A percentile compares a stretch with the other conserved stretches of the same genome.
Conservation (phyloP, 2,888 invertebrate genomes). For the Metallyticus violacea region DNA sequence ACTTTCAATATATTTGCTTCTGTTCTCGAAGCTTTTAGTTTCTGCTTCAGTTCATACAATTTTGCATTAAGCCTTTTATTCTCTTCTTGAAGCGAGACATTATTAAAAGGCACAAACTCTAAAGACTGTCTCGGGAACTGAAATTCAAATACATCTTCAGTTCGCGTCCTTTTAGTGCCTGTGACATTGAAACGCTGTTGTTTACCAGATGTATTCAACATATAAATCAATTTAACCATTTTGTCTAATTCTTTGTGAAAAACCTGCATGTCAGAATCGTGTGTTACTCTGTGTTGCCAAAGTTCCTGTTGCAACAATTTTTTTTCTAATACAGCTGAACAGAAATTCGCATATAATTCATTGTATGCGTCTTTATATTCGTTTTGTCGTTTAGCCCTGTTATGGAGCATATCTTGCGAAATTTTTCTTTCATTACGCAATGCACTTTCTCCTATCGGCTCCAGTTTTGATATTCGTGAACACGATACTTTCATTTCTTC, state of each 20-base stretch:
- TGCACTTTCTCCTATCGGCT: neutral
- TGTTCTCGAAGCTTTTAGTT: neutral
- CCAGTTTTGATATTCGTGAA: neutral
- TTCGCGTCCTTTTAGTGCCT: neutral
- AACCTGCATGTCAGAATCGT: neutral
- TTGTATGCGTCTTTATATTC: neutral
- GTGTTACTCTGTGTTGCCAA: too few relatives aligned
- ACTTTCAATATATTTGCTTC: neutral
- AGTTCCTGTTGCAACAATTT: neutral
- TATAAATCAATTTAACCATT: neutral
- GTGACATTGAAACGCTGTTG: neutral
- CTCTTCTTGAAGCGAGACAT: neutral
- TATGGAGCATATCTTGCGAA: too few relatives aligned
- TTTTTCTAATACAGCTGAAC: neutral
- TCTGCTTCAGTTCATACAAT: neutral
- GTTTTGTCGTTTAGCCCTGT: neutral
- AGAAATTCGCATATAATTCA: too few relatives aligned
- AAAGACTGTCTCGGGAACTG: neutral
- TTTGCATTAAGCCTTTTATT: neutral
- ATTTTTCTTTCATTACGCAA: neutral
- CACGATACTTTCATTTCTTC: neutral
- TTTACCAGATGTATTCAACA: neutral
- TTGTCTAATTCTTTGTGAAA: neutral
- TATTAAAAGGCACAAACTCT: neutral
- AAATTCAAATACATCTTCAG: neutral